Conservation (phyloP, 2,113 vertebrate genomes). For the Lonchura striata region DNA sequence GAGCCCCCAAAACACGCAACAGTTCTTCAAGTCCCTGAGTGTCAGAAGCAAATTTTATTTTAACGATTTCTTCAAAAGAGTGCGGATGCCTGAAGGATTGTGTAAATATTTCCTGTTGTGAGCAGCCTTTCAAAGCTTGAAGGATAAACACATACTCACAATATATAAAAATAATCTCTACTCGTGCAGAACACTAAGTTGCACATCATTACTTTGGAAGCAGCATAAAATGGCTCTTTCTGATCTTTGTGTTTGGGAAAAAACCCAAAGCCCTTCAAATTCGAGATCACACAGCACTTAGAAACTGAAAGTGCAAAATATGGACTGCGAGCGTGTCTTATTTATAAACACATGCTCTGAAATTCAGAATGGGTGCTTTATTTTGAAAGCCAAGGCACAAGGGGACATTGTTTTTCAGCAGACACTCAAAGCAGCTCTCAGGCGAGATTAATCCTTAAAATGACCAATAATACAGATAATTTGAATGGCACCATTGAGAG, state of each 20-base stretch:
- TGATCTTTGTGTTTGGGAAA: conserved; percentile 57
- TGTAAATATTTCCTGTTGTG: background rate
- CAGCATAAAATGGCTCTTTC: conserved; percentile 58
- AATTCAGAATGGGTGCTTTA: conserved; percentile 38
- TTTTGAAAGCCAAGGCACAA: conserved; percentile 62
- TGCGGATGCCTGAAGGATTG: background rate
- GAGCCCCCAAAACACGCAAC: background rate
- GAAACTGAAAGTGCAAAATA: conserved; percentile 50
- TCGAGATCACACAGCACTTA: conserved; percentile 31
- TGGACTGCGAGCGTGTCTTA: conserved; percentile 47
- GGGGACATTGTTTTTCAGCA: conserved; percentile 61
- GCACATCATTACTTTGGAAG: conserved; percentile 61
- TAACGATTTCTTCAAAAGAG: background rate
- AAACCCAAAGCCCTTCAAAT: conserved; percentile 2
- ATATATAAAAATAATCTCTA: background rate
- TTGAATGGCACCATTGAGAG: conserved; percentile 60
- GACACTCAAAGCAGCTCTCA: conserved; percentile 24
- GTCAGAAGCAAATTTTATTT: background rate
- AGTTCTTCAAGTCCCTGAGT: background rate
- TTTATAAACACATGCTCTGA: conserved; percentile 61
- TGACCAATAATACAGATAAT: conserved; percentile 43
- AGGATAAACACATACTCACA: background rate
- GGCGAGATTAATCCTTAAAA: conserved; percentile 64
- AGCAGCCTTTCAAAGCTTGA: background rate
- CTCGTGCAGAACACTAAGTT: background rate